Evolutionary conservation across 2,113 vertebrate genomes (phyloP).

Genomic region (Elachura formosa): DNA sequence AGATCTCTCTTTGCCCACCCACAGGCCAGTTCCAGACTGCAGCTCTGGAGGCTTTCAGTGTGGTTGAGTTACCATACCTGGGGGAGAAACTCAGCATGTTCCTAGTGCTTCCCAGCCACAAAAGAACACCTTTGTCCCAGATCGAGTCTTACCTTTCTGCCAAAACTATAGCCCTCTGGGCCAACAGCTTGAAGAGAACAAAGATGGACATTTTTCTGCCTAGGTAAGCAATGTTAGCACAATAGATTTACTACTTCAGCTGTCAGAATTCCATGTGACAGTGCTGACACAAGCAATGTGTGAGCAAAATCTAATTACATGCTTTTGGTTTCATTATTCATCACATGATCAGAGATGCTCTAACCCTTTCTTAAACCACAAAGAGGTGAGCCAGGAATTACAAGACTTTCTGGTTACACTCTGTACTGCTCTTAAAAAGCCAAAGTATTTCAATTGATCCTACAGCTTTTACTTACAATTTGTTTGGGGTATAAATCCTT

Average conservation of each 20-base stretch:
- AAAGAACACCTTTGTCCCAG: conserved; percentile 68
- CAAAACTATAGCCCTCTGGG: conserved; percentile 76
- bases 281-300: not conserved
- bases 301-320: not conserved
- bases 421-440: not conserved
- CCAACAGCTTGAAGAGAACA: conserved; percentile 73
- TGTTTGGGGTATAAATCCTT: not conserved
- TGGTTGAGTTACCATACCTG: conserved; percentile 82
- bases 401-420: not conserved
- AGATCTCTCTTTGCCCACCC: not conserved
- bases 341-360: not conserved
- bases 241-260: not conserved
- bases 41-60: conserved; percentile 70
- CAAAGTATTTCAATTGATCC: not conserved
- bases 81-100: conserved; percentile 79
- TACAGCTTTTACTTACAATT: not conserved
- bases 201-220: conserved; percentile 89
- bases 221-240: conserved; percentile 65
- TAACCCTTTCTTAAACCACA: not conserved
- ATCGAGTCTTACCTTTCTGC: conserved; percentile 79
- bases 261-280: not conserved
- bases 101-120: conserved; percentile 80
- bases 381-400: not conserved
- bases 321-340: not conserved
- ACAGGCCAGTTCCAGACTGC: conserved; percentile 83